Base-by-base conservation (phyloP, 2,888 invertebrate genomes). In the Cephalotes varians region DNA sequence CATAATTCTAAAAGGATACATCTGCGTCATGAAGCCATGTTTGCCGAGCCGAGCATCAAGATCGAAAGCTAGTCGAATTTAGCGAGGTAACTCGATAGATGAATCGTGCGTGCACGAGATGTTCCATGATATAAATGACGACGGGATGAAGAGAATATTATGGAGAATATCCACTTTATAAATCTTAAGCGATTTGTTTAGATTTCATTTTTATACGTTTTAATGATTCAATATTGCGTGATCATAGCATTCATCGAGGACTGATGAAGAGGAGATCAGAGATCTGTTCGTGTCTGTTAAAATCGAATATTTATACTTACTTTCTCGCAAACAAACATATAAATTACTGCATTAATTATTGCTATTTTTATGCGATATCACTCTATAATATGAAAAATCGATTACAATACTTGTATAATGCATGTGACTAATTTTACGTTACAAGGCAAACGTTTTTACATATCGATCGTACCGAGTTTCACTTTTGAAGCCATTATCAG, bases 31-130 rank as follows among this genome's bases (percentile, higher is more conserved):
- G 73, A 67, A 71, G 25, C 84, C 74, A 80, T 88, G 84, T 87
- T 85, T 84, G 86, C 85, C 84, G 82, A 85, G 85, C 56, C 76
- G 86, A 71, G n/a, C 4, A 28, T 31, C 60, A 47, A 60, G 73
- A 47, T 88, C 86, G 82, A 82, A 76, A 83, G 79, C 67, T 67
- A 73, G 82, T 86, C 82, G 40, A 64, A 88, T 88, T 85, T 83
- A 86, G 80, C 40, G 54, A 21, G 65, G 21, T 40, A 28, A 51
- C 40, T 49, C 49, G 65, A 65, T 5, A 15, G 15, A 40, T 18
- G 65, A 76, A 54, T 77, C 54, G 28, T 21, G 34, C 31, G 54
- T 28, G n/a, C 9, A 7, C 40, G 25, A 51, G 28, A 51, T 37
- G 15, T 40, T 51, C 31, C 37, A 37, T n/a, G 18, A 76, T 31